Percentiles rank a stretch among this genome's conserved stretches.
These are phyloP conservation scores for Rhinatrema bivittatum DNA, from an alignment of 2,797 vertebrate genomes.

Conservation along the genomic window DNA sequence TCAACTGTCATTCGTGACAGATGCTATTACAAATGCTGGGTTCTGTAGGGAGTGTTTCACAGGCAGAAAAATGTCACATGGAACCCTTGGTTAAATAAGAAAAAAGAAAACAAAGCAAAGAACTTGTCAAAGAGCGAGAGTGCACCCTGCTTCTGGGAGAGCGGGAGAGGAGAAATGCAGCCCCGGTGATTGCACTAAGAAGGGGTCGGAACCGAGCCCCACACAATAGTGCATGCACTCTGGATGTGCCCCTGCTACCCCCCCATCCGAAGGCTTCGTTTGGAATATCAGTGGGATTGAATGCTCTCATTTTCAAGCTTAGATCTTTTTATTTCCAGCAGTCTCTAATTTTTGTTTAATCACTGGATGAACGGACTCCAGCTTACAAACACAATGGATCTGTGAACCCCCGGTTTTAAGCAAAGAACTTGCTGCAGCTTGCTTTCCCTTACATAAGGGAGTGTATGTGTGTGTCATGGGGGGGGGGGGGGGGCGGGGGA, in stretches of 20 bases:
- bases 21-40: neutral
- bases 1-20: neutral
- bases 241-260: neutral
- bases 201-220: neutral
- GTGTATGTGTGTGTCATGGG: too few species aligned
- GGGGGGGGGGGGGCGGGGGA: too few species aligned
- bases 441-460: too few species aligned
- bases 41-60: too few species aligned
- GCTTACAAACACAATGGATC: too few species aligned
- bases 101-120: too few species aligned
- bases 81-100: neutral
- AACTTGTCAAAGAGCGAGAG: neutral
- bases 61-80: slow-evolving; percentile 12
- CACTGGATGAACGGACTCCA: too few species aligned
- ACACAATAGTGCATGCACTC: neutral
- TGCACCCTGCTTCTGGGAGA: neutral
- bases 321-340: neutral
- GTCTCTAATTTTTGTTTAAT: too few species aligned
- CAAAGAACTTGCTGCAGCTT: too few species aligned
- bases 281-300: too few species aligned
- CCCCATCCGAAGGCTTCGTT: neutral
- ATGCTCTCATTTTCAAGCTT: neutral
- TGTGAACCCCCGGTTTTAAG: neutral
- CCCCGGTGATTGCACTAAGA: neutral
- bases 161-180: neutral